Evolutionary conservation across 2,113 vertebrate species (phyloP), one percentile per base, ranked within the genome.

Genomic region (Aspiorhynchus laticeps): DNA sequence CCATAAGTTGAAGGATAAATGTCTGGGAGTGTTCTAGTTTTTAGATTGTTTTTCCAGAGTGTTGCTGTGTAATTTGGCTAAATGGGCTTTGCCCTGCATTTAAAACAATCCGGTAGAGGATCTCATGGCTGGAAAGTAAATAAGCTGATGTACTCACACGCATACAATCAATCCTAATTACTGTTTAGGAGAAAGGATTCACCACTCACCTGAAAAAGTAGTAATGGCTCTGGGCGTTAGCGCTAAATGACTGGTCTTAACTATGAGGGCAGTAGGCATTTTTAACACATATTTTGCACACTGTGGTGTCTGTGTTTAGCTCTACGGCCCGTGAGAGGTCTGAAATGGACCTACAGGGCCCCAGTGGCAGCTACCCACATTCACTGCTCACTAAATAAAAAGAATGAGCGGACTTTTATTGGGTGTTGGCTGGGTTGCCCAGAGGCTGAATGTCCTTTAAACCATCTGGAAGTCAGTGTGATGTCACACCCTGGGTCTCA

Each of bases 21-120:
- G 88, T 92, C 89, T 86, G 90, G 67, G 85, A 83, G 90, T 90
- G 91, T 87, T 91, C 85, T 88, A 73, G 90, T 88, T 88, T 88
- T 86, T 92, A 84, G 91, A 93, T 93, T 94, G 91, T 93, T 93
- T 94, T 92, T 90, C 88, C 92, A 90, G 90, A 85, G 83, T 80
- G 83, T 90, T 88, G 91, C 92, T 91, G 93, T 95, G 91, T 94
- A 94, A 94, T 95, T 95, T 93, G 84, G 88, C 89, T 94, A 94
- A 95, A 94, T 91, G 81, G 81, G 83, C 86, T 90, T 93, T 91
- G 90, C 91, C 91, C 75, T 88, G 85, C 71, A 74, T 74, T 84
- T 84, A 74, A 74, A 73, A 59, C 7, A 48, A 87, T 91, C 90
- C 90, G 91, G 91, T 93, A 93, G 94, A 93, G 91, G 92, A 88